Percentiles rank a stretch among this genome's conserved stretches.
Conservation (phyloP, 1,140 invertebrate genomes). For the Cepaea nemoralis region DNA sequence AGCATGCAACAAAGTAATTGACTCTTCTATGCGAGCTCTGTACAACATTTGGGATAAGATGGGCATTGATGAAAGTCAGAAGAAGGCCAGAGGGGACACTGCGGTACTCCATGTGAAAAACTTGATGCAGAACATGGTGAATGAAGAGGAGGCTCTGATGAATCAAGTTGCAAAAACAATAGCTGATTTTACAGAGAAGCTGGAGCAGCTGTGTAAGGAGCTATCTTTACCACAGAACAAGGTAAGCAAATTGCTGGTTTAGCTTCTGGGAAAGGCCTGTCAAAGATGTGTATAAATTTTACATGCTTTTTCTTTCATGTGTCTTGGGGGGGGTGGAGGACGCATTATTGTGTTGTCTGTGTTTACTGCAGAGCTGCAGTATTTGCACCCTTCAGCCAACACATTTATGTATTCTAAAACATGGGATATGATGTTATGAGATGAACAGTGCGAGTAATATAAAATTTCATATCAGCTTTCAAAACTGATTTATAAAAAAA, state of each 20-base stretch:
- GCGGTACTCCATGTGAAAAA: slow-evolving; percentile 24
- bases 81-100: slow-evolving; percentile 23
- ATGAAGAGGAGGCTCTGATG: slow-evolving; percentile 29
- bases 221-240: slow-evolving; percentile 21
- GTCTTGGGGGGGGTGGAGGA: no score
- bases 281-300: no score
- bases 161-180: slow-evolving; percentile 23
- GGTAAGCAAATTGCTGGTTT: neutral
- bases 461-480: no score
- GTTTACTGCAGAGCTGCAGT: no score
- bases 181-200: slow-evolving; percentile 23
- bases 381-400: no score
- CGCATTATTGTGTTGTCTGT: no score
- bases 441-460: no score
- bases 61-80: slow-evolving; percentile 34
- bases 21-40: neutral
- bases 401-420: no score
- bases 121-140: slow-evolving; percentile 35
- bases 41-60: slow-evolving; percentile 33
- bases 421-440: no score
- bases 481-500: no score
- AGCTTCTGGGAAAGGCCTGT: neutral
- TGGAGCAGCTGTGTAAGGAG: slow-evolving; percentile 23
- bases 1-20: slow-evolving; percentile 26
- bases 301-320: no score